phyloP scores from a whole-genome alignment of 2,888 invertebrate genomes.

The Exephanes ischioxanthus region DNA sequence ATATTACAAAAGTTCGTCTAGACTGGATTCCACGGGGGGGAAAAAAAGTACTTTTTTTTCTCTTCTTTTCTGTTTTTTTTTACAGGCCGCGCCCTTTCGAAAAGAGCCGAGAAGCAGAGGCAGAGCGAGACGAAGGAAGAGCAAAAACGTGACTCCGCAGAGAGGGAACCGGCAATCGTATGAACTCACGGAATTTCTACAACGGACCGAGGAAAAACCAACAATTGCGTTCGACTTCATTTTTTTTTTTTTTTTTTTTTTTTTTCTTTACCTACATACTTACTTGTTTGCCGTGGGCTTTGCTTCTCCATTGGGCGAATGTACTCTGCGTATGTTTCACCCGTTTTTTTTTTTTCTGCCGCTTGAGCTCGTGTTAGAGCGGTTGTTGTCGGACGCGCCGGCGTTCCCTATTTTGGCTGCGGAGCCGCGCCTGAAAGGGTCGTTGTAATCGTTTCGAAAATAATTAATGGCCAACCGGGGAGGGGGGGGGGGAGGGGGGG shows the following conservation, averaged over 20 bases:
- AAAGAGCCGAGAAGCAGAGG: slow-evolving; percentile 10
- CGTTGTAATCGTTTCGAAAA: slow-evolving; percentile 67
- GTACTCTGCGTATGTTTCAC: not conserved
- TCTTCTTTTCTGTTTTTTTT: slow-evolving; percentile 24
- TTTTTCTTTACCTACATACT: slow-evolving; percentile 21
- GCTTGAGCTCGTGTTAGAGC: slow-evolving; percentile 1
- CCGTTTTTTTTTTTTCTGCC: not conserved
- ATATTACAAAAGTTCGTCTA: slow-evolving; percentile 78
- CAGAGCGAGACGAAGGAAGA: not conserved
- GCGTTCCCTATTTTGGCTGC: slow-evolving; percentile 1
- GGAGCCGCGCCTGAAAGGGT: slow-evolving; percentile 32
- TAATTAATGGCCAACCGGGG: slow-evolving; percentile 64
- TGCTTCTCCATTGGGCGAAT: not conserved
- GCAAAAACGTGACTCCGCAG: slow-evolving; percentile 35
- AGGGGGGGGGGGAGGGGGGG: not conserved
- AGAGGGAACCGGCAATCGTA: not conserved
- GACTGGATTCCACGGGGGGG: slow-evolving; percentile 70
- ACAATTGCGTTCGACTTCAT: slow-evolving; percentile 31
- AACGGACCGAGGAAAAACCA: slow-evolving; percentile 36
- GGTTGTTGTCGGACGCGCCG: slow-evolving; percentile 14
- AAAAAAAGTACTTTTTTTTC: slow-evolving; percentile 52
- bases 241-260: not conserved
- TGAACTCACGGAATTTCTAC: slow-evolving; percentile 43
- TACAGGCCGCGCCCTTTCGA: slow-evolving; percentile 31
- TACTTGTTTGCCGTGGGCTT: slow-evolving; percentile 23